Percentiles rank a stretch among this genome's conserved stretches.
Conservation (phyloP, 2,797 vertebrate species). For the Smutsia temminckii region DNA sequence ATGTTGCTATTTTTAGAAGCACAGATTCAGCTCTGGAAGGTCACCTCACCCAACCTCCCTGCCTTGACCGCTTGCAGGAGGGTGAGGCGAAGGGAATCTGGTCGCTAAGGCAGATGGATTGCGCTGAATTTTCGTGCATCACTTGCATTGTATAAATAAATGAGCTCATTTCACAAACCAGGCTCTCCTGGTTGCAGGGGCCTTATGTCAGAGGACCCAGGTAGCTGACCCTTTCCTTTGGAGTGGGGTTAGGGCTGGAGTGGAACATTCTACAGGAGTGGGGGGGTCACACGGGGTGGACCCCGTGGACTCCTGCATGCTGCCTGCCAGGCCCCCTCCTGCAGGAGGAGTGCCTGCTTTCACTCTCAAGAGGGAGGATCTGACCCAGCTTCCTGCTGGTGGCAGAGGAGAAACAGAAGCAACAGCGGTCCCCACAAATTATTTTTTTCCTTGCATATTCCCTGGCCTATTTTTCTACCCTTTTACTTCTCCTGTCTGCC, state of each 20-base stretch:
- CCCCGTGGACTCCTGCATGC: background rate
- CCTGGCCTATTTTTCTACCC: background rate
- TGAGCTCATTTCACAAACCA: background rate
- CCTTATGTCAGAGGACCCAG: background rate
- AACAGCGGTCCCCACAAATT: background rate
- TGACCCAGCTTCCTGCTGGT: background rate
- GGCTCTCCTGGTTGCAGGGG: background rate
- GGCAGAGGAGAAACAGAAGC: background rate
- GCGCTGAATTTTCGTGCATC: background rate
- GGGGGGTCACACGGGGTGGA: background rate
- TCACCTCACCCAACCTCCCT: constrained; percentile 56
- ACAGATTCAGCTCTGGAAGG: constrained; percentile 69
- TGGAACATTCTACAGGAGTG: background rate
- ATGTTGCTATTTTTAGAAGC: constrained; percentile 72
- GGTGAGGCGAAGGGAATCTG: background rate
- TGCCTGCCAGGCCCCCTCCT: background rate
- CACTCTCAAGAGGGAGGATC: background rate
- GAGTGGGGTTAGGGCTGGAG: background rate
- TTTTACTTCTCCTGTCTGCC: background rate
- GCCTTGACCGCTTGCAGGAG: constrained; percentile 36
- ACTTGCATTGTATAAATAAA: constrained; percentile 13
- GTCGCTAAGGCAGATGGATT: constrained; percentile 53
- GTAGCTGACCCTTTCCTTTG: background rate
- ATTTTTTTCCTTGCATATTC: background rate
- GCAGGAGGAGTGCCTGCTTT: background rate